Evolutionary conservation across 2,888 invertebrate species (phyloP).

Genomic region (Chouioia cunea): DNA sequence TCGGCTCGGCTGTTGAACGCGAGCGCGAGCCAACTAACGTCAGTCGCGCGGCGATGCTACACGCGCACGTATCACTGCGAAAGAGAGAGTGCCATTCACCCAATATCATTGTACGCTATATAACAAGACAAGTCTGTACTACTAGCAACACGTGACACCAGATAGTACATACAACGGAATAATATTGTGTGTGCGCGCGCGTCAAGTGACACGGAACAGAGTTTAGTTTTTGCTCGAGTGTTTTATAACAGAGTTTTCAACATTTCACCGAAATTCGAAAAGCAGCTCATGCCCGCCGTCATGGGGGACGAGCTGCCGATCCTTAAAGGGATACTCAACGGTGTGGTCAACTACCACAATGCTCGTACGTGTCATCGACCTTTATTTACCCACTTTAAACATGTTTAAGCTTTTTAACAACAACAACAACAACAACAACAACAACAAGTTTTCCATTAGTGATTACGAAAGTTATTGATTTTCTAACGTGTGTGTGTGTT

Average conservation of each 20-base stretch:
- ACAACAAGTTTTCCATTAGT: conserved; percentile 44
- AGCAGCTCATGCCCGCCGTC: conserved; percentile 62
- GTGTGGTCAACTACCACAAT: conserved; percentile 92
- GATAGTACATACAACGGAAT: too few species aligned
- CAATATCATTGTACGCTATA: too few species aligned
- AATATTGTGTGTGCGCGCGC: not conserved
- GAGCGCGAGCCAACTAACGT: conserved; percentile 69
- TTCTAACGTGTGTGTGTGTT: not conserved
- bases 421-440: conserved; percentile 21
- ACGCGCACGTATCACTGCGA: conserved; percentile 60
- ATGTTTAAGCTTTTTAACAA: too few species aligned
- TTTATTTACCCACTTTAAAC: too few species aligned
- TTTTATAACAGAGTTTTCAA: conserved; percentile 23
- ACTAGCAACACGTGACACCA: too few species aligned
- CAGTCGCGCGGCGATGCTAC: conserved; percentile 68
- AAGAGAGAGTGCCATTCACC: too few species aligned
- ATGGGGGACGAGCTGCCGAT: conserved; percentile 94
- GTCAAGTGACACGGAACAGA: conserved; percentile 1
- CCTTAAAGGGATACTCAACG: conserved; percentile 90
- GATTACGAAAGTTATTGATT: not conserved
- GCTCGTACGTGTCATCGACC: conserved; percentile 82
- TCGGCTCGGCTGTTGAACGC: conserved; percentile 70
- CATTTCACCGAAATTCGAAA: conserved; percentile 48
- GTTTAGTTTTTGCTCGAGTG: conserved; percentile 8
- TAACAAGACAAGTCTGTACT: too few species aligned